Evolutionary conservation across 2,797 vertebrate species (phyloP).

Genomic region (Cuniculus paca): DNA sequence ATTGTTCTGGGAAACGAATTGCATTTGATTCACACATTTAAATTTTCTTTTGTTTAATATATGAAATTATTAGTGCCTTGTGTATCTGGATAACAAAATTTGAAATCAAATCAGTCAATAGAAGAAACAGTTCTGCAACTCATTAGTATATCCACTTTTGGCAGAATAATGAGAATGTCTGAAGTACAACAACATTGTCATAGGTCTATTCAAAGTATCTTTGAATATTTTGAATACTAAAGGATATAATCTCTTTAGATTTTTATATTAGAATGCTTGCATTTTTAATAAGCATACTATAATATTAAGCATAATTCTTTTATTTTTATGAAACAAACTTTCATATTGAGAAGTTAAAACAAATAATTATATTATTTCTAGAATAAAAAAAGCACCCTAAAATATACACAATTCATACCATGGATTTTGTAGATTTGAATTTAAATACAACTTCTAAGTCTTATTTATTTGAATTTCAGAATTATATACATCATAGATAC

Average conservation of each 20-base stretch:
- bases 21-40: not conserved
- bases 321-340: not conserved
- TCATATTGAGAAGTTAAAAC: not conserved
- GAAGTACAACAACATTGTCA: not conserved
- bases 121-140: not conserved
- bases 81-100: not conserved
- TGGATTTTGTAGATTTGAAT: not conserved
- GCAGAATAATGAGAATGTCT: not conserved
- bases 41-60: not conserved
- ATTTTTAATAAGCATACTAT: not conserved
- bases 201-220: not conserved
- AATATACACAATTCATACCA: not conserved
- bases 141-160: not conserved
- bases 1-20: not conserved
- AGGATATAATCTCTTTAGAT: not conserved
- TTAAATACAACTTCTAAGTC: not conserved
- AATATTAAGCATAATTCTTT: not conserved
- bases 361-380: slow-evolving; percentile 20
- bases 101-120: not conserved
- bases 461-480: not conserved
- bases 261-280: not conserved
- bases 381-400: not conserved
- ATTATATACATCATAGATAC: not conserved
- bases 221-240: not conserved
- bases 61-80: not conserved